Evolutionary conservation across 2,888 invertebrate species (phyloP), one percentile per base, ranked within the genome.

Genomic region (Dromius quadrimaculatus): DNA sequence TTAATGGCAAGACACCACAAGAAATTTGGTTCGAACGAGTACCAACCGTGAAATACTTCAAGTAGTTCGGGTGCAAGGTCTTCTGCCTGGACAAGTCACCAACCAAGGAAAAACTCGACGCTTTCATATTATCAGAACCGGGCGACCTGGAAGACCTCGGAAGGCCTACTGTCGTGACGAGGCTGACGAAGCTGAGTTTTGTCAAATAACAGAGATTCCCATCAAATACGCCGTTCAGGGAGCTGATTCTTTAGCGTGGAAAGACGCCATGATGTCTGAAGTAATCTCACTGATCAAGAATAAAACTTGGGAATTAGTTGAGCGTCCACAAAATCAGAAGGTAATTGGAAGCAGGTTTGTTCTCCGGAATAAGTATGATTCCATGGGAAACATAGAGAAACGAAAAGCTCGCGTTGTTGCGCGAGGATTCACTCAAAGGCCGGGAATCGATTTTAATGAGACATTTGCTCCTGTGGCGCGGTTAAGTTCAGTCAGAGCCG

Each of bases 401-500:
- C 11, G 32, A 13, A 74, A 74, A 36, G 73, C 75, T 1, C 73
- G 74, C 9, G 54, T 76, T 4, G 76, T 76, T 13, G 76, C 76
- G 8, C 71, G 74, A 23, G 77, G 76, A 8, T 78, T 76, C 72
- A 74, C 74, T 23, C 77, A 77, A 41, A 54, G 75, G 57, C 73
- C 76, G 38, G 62, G 72, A 1, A 72, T 43, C 1, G 74, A 77
- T 62, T 77, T 75, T 62, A 64, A 76, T 15, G 76, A 78, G 64
- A 76, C 75, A 1, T 77, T 76, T 73, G n/a, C n/a, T n/a, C n/a
- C n/a, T n/a, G n/a, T n/a, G 74, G 76, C 74, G 0, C 73, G 74
- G 54, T 73, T 75, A 3, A 43, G 15, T 13, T 69, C 69, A 1
- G 62, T 69, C 15, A 61, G 45, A 8, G 8, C 23, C 2, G 38